Evolutionary conservation across 2,888 invertebrate genomes (phyloP).

Genomic region (Osedax fenrisi): DNA sequence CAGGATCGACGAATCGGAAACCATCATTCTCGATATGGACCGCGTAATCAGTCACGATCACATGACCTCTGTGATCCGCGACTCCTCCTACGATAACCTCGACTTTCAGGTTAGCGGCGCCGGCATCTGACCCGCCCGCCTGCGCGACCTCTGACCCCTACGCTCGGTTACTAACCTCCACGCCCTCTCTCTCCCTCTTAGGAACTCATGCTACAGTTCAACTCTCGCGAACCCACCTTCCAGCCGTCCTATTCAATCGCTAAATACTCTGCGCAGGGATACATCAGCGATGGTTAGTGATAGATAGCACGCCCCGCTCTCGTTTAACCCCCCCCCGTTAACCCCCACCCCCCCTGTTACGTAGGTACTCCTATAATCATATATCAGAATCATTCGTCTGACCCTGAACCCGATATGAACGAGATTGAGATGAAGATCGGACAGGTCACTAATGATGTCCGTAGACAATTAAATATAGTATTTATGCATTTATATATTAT

Average conservation of each 20-base stretch:
- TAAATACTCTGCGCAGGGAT: background rate
- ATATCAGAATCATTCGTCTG: background rate
- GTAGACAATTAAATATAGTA: no score
- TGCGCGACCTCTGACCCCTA: background rate
- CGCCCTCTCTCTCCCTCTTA: background rate
- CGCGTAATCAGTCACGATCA: background rate
- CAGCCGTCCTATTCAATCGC: background rate
- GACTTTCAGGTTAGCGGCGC: background rate
- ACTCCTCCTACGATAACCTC: background rate
- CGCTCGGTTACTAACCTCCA: background rate
- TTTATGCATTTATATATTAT: no score
- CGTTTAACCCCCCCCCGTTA: background rate
- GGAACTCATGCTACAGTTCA: background rate
- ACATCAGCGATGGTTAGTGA: background rate
- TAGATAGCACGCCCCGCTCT: background rate
- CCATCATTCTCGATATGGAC: background rate
- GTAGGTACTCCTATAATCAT: background rate
- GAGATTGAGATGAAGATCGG: background rate
- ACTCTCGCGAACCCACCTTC: background rate
- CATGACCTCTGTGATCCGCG: background rate
- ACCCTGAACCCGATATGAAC: background rate
- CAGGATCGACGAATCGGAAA: background rate
- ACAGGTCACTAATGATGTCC: background rate
- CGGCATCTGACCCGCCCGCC: background rate
- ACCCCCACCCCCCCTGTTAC: background rate